phyloP scores from a whole-genome alignment of 2,797 vertebrate species.

The Crypturellus tataupa region DNA sequence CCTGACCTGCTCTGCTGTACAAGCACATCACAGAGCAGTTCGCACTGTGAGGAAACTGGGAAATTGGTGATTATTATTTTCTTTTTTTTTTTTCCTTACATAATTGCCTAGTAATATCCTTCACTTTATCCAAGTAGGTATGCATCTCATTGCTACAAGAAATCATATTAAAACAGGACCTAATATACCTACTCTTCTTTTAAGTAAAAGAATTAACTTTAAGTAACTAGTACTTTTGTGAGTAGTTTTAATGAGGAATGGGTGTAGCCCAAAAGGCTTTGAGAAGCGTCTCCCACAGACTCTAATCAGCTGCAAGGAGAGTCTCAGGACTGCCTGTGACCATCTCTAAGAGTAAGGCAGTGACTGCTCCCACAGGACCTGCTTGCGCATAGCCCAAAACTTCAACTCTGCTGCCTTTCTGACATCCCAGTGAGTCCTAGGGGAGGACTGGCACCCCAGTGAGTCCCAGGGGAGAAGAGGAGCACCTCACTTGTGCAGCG shows the following conservation, averaged over 20 bases:
- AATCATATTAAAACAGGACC: neutral
- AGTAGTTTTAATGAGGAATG: neutral
- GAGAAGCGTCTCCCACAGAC: neutral
- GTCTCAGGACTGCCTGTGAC: neutral
- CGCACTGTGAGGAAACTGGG: neutral
- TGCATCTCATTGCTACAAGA: neutral
- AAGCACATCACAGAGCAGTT: neutral
- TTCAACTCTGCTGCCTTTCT: neutral
- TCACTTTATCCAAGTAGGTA: neutral
- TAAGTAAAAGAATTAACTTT: neutral
- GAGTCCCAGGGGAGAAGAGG: neutral
- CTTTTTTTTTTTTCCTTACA: neutral
- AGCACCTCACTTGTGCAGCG: accelerated
- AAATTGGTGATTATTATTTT: neutral
- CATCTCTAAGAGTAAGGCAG: neutral
- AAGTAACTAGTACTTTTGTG: neutral
- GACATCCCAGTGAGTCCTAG: neutral
- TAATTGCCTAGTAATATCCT: neutral
- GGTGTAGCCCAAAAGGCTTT: neutral
- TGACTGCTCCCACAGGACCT: neutral
- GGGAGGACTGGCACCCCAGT: neutral
- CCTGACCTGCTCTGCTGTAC: neutral
- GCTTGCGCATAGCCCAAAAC: neutral
- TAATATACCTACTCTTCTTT: neutral
- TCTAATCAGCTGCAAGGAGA: neutral